phyloP scores from a whole-genome alignment of 2,797 vertebrate genomes.

The Acipenser transmontanus region DNA sequence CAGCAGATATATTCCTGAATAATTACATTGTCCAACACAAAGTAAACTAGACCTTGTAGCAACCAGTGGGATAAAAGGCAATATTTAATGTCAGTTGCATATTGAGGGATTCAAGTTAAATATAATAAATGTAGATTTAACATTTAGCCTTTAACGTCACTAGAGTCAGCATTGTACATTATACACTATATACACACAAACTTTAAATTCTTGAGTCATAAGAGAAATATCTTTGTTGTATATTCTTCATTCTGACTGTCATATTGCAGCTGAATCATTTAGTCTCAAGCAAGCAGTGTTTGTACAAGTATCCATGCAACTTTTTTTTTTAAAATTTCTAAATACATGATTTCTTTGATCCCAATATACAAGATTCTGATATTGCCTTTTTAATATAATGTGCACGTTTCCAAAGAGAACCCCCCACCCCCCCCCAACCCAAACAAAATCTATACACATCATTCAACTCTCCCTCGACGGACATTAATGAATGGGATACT shows the following conservation, averaged over 20 bases:
- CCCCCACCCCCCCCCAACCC: constrained; percentile 30
- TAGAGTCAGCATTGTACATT: constrained; percentile 44
- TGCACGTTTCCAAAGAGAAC: constrained; percentile 51
- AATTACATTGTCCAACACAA: constrained; percentile 32
- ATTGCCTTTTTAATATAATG: constrained; percentile 65
- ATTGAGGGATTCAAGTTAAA: constrained; percentile 63
- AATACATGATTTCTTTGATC: constrained; percentile 45
- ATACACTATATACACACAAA: constrained; percentile 72
- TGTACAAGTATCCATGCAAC: constrained; percentile 31
- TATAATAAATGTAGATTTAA: constrained; percentile 54
- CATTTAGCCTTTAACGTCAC: constrained; percentile 39
- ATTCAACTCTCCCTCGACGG: constrained; percentile 54
- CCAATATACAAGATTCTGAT: constrained; percentile 64
- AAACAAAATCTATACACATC: constrained; percentile 7
- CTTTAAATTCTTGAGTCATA: constrained; percentile 35
- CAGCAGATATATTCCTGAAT: no score
- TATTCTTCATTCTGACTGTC: constrained; percentile 49
- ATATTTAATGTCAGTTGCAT: constrained; percentile 70
- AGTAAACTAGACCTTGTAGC: constrained; percentile 32
- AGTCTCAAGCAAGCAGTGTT: constrained; percentile 51
- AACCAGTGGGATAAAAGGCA: constrained; percentile 63
- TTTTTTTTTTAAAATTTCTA: no score
- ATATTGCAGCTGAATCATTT: constrained; percentile 53
- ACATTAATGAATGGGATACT: constrained; percentile 48
- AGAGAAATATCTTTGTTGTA: constrained; percentile 66